A percentile compares a stretch with the other conserved stretches of the same genome.
These are phyloP conservation scores for Xylophagus ater DNA, from an alignment of 2,888 invertebrate genomes.

Conservation along the genomic window DNA sequence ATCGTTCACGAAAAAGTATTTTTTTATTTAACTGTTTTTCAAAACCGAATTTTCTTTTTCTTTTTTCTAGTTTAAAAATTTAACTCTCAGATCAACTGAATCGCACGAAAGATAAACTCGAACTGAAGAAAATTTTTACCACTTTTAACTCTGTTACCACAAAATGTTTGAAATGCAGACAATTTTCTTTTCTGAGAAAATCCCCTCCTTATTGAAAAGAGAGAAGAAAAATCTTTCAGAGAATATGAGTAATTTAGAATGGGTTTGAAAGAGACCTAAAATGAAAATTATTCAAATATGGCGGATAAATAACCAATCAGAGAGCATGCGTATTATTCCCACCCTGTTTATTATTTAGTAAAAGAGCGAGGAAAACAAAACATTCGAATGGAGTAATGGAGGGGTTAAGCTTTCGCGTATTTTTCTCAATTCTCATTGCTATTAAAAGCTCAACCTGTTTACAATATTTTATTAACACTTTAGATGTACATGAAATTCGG, in stretches of 20 bases:
- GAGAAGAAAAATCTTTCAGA: no score
- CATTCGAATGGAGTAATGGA: no score
- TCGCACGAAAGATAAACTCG: slow-evolving; percentile 34
- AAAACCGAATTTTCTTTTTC: slow-evolving; percentile 19
- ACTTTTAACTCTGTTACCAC: no score
- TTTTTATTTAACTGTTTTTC: no score
- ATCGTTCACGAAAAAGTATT: no score
- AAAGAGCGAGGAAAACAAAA: not conserved
- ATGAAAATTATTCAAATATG: slow-evolving; percentile 38
- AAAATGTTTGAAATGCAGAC: slow-evolving; percentile 11
- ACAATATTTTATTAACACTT: no score
- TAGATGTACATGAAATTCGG: no score
- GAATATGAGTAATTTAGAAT: no score
- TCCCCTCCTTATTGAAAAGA: no score
- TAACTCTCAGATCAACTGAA: slow-evolving; percentile 25
- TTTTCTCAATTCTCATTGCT: no score
- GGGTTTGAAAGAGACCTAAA: not conserved
- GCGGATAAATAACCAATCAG: slow-evolving; percentile 34
- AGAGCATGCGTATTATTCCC: slow-evolving; percentile 33
- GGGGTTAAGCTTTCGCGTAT: no score
- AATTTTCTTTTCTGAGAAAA: slow-evolving; percentile 6
- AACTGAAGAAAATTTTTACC: slow-evolving; percentile 31
- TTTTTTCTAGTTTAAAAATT: not conserved
- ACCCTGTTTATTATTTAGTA: not conserved
- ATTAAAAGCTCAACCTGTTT: no score